Percentiles rank a stretch among this genome's conserved stretches.
Conservation (phyloP, 2,113 vertebrate genomes). For the Anoura caudifer region DNA sequence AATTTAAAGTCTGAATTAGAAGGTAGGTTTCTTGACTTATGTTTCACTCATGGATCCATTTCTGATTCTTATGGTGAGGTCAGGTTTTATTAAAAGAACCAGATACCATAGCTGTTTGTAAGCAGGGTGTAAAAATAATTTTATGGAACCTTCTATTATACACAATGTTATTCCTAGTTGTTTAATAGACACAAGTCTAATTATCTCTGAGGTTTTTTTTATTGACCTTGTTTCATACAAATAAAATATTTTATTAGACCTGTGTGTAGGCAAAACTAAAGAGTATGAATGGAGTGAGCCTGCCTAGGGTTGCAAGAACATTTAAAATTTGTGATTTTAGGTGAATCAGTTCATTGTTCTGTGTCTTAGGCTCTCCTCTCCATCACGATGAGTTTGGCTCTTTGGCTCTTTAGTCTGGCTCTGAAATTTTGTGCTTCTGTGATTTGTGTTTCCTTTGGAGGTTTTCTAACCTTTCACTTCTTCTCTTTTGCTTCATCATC, state of each 20-base stretch:
- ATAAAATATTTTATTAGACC: not conserved
- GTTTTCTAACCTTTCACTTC: constrained; percentile 8
- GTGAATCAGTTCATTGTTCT: not conserved
- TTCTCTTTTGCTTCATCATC: not conserved
- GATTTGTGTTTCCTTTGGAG: not conserved
- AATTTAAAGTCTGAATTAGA: not conserved
- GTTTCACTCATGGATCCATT: not conserved
- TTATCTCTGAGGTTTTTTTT: constrained; percentile 3
- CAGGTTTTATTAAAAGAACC: constrained; percentile 15
- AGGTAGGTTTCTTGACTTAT: not conserved
- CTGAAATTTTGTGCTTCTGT: not conserved
- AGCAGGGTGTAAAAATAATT: not conserved
- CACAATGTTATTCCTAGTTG: not conserved
- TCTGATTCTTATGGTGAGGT: not conserved
- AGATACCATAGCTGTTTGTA: not conserved
- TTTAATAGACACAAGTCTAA: not conserved
- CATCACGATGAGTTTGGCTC: not conserved
- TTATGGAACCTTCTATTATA: not conserved
- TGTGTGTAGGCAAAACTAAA: not conserved
- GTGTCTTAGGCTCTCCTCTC: not conserved
- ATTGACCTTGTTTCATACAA: not conserved
- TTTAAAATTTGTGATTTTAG: not conserved
- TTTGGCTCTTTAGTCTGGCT: not conserved
- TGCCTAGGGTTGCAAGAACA: not conserved
- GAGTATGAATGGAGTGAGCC: not conserved